These are phyloP conservation scores for Myotis pilosus DNA, from an alignment of 2,797 vertebrate species.

Conservation along the genomic window DNA sequence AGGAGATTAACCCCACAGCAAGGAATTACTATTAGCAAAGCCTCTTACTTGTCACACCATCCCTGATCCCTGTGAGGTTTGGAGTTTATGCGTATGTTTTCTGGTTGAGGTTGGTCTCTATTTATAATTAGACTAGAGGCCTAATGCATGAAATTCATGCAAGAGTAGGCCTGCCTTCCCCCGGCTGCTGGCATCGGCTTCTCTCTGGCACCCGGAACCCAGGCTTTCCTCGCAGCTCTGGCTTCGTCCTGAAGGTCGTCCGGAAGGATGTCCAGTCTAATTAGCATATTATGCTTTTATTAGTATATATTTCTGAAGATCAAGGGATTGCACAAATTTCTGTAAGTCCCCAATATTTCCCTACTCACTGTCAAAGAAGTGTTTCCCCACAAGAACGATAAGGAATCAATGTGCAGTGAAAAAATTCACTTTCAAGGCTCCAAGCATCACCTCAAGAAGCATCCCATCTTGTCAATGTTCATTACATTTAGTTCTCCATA, in stretches of 20 bases:
- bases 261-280: too few relatives aligned
- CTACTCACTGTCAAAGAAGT: not conserved
- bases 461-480: not conserved
- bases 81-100: slow-evolving; percentile 12
- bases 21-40: slow-evolving; percentile 53
- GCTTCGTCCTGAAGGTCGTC: too few relatives aligned
- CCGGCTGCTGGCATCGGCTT: too few relatives aligned
- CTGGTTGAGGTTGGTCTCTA: not conserved
- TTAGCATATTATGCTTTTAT: too few relatives aligned
- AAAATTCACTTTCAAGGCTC: not conserved
- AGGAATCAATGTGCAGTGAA: not conserved
- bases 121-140: not conserved
- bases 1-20: slow-evolving; percentile 42
- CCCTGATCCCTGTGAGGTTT: not conserved
- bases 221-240: too few relatives aligned
- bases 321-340: not conserved
- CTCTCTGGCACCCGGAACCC: too few relatives aligned
- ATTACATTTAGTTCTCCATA: not conserved
- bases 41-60: slow-evolving; percentile 46
- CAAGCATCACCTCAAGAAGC: not conserved
- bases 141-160: too few relatives aligned
- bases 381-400: not conserved
- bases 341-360: not conserved
- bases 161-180: too few relatives aligned
- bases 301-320: not conserved